Evolutionary conservation across 2,797 vertebrate species (phyloP).

Genomic region (Myotis myotis): DNA sequence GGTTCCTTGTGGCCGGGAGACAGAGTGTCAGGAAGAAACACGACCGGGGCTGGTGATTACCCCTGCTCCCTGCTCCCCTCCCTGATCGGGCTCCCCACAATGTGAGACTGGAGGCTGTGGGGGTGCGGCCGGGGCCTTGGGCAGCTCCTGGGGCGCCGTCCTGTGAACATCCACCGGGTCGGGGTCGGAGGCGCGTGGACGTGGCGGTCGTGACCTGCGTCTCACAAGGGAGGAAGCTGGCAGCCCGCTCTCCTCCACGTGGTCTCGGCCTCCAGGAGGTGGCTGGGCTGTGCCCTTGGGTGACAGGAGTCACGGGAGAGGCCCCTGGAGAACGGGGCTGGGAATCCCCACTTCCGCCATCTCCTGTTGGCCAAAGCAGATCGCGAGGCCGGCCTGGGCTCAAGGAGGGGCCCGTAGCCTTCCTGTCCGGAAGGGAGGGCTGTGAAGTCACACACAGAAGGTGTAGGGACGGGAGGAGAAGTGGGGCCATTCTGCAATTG

Average conservation of each 20-base stretch:
- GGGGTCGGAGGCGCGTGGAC: fast-evolving
- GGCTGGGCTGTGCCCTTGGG: neutral
- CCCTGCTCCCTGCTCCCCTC: too few species aligned
- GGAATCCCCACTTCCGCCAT: too few species aligned
- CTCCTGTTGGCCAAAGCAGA: neutral
- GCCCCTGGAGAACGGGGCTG: neutral
- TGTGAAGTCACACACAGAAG: neutral
- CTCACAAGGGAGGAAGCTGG: neutral
- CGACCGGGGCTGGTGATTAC: fast-evolving
- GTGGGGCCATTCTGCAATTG: neutral
- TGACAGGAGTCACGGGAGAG: too few species aligned
- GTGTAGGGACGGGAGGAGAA: neutral
- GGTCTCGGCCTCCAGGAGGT: neutral
- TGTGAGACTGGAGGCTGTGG: fast-evolving
- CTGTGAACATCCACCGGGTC: fast-evolving
- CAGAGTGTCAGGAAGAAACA: fast-evolving
- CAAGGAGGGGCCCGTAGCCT: fast-evolving
- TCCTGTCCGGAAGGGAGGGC: too few species aligned
- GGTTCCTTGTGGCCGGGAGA: neutral
- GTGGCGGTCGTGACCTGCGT: fast-evolving
- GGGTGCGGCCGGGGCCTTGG: fast-evolving
- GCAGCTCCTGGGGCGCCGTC: fast-evolving
- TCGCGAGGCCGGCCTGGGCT: neutral
- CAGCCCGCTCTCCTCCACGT: neutral
- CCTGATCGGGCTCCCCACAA: neutral